Evolutionary conservation across 2,113 vertebrate genomes (phyloP).

Genomic region (Cathartes aura): DNA sequence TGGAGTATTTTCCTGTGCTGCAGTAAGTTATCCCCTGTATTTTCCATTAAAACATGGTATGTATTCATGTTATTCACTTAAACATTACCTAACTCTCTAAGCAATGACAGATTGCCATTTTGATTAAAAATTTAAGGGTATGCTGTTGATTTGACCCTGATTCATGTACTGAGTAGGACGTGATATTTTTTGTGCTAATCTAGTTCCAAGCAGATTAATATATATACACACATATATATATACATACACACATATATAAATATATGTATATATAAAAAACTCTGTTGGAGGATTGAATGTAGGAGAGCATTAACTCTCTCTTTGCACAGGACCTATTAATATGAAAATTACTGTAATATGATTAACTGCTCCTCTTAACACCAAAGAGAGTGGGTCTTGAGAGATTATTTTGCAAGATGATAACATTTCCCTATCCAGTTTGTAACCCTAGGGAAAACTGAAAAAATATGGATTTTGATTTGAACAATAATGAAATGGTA

Average conservation of each 20-base stretch:
- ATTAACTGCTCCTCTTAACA: slow-evolving; percentile 31
- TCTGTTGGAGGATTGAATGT: not conserved
- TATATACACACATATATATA: not conserved
- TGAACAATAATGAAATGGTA: slow-evolving; percentile 69
- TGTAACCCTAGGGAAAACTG: slow-evolving; percentile 48
- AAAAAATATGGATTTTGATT: slow-evolving; percentile 61
- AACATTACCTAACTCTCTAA: not conserved
- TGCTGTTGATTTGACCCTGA: slow-evolving; percentile 35
- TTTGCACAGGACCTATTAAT: slow-evolving; percentile 30
- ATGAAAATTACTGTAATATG: slow-evolving; percentile 59
- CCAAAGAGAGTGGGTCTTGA: slow-evolving; percentile 24
- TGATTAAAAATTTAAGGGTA: slow-evolving; percentile 47
- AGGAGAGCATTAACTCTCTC: not conserved
- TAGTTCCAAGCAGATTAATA: slow-evolving; percentile 6
- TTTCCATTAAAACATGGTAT: not conserved
- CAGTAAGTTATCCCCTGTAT: not conserved
- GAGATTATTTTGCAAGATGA: slow-evolving; percentile 53
- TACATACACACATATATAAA: not conserved
- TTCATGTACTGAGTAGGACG: slow-evolving; percentile 29
- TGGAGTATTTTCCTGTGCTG: not conserved
- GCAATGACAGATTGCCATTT: slow-evolving; percentile 40
- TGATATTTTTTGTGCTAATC: slow-evolving; percentile 44
- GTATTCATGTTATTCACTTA: not conserved
- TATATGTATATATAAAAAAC: not conserved
- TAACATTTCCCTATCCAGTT: slow-evolving; percentile 36